Evolutionary conservation across 2,113 vertebrate genomes (phyloP), one percentile per base, ranked within the genome.

Genomic region (Tragelaphus buxtoni): DNA sequence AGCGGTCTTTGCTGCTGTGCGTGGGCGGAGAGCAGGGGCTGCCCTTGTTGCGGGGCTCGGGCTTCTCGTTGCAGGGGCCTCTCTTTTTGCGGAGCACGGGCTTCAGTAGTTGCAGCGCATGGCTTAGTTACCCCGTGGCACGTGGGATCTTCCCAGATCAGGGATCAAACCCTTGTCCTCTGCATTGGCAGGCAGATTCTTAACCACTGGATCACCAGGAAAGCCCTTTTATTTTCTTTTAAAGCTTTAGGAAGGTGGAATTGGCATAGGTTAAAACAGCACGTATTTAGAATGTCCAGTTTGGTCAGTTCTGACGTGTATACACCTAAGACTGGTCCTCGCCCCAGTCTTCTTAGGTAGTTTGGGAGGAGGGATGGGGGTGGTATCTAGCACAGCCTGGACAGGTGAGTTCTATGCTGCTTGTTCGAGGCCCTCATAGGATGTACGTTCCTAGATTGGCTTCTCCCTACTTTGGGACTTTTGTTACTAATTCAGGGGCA

Each of bases 41-140:
- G 0, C 69, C 3, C 69, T 24, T 22, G 69, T 22, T 22, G 1
- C 2, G 35, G 65, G 1, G 35, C 35, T 10, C 3, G 6, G 22
- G 69, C 35, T 2, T 22, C 65, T 2, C 1, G 0, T 39, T 0
- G 69, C 35, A 1, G 69, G 0, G 10, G 69, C 69, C 42, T 42
- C 22, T 22, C 22, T 26, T 26, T 3, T 0, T 42, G 20, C 5
- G 1, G 35, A 13, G 9, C 22, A 2, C 69, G 7, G 35, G 35
- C 69, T 42, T 24, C 20, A 24, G 35, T 3, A 6, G 11, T 4
- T 42, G 69, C 69, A 39, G 35, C 42, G 35, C 20, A 2, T 2
- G 69, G 69, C 35, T 42, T 42, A 42, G 39, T 13, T 9, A 7
- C 11, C 39, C 22, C 13, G 69, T 39, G 69, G 69, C 69, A 42